A percentile compares a stretch with the other conserved stretches of the same genome.
These are phyloP conservation scores for Oopsacas minuta DNA, from an alignment of 37 sponge, comb jelly and placozoan species.

Conservation along the genomic window DNA sequence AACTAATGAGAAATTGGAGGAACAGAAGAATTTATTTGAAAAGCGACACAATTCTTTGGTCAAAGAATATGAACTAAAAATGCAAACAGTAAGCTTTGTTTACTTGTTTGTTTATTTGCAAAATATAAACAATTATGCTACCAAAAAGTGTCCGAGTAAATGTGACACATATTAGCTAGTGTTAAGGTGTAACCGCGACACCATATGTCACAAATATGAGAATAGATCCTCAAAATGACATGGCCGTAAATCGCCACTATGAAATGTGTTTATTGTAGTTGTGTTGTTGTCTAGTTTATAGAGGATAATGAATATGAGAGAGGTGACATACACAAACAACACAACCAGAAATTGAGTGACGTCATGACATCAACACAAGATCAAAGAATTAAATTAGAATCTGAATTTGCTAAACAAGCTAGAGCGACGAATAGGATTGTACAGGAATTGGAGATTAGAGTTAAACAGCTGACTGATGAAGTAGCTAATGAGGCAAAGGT, in stretches of 20 bases:
- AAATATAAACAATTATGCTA: no score
- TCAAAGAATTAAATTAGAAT: background rate
- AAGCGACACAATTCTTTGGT: background rate
- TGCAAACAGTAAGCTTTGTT: background rate
- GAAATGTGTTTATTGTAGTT: background rate
- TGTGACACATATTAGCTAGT: no score
- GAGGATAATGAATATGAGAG: background rate
- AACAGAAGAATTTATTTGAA: background rate
- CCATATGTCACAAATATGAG: no score
- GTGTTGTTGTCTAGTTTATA: background rate
- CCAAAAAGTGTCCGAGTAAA: no score
- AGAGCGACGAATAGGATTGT: background rate
- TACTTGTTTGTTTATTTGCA: background rate
- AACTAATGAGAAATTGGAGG: background rate
- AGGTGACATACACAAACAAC: background rate
- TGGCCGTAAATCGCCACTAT: no score
- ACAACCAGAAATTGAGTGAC: background rate
- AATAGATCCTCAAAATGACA: no score
- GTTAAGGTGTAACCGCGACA: no score
- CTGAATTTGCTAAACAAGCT: background rate
- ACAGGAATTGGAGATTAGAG: slow-evolving; percentile 1
- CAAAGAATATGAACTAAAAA: slow-evolving; percentile 2
- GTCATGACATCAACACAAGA: background rate
- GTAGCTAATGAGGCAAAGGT: slow-evolving; percentile 10
- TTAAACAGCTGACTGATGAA: background rate